phyloP scores from a whole-genome alignment of 2,113 vertebrate genomes.

The Mustelus asterias region DNA sequence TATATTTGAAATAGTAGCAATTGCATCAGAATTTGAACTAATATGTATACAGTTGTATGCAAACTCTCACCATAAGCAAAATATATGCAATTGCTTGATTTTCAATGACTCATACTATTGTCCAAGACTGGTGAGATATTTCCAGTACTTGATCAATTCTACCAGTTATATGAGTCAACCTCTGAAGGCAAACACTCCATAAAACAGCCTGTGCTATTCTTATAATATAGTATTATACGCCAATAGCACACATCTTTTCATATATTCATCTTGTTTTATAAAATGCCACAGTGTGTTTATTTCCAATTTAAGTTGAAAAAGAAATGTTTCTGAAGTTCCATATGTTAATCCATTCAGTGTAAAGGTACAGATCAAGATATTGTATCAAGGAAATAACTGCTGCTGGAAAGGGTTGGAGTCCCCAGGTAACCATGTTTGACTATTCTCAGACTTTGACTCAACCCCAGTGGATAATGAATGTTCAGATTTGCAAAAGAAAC shows the following conservation, averaged over 20 bases:
- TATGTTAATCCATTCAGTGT: background rate
- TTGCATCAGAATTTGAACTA: background rate
- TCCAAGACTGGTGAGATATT: background rate
- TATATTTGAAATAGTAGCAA: background rate
- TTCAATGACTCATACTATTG: background rate
- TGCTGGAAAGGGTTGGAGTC: background rate
- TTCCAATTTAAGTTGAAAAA: background rate
- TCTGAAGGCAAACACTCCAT: background rate
- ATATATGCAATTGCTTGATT: constrained; percentile 16
- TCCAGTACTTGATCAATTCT: background rate
- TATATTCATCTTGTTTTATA: constrained; percentile 1
- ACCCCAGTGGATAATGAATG: constrained; percentile 19
- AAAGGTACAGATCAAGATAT: background rate
- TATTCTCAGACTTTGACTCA: background rate
- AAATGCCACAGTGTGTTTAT: background rate
- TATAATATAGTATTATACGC: background rate
- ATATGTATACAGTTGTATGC: background rate
- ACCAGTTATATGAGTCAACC: background rate
- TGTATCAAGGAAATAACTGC: background rate
- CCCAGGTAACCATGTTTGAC: background rate
- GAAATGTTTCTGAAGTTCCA: background rate
- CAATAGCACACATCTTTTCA: background rate
- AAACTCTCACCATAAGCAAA: constrained; percentile 1
- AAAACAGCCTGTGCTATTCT: background rate
- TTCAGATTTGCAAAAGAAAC: background rate